Conservation (phyloP, 2,888 invertebrate species). For the Automeris io region DNA sequence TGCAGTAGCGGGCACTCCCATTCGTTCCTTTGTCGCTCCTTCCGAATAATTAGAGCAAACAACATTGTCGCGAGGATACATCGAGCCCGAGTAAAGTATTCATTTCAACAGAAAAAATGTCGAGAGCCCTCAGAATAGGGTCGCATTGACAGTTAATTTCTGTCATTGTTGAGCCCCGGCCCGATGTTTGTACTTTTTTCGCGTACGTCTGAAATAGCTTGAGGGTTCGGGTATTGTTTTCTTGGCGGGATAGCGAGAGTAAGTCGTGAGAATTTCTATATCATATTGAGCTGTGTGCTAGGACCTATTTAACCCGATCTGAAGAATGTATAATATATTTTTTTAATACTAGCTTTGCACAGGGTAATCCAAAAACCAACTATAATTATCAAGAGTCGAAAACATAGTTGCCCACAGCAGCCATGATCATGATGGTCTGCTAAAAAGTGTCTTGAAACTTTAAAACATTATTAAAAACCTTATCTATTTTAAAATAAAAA, state of each 20-base stretch:
- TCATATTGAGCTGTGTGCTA: too few relatives aligned
- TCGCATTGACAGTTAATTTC: slow-evolving; percentile 61
- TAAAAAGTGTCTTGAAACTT: too few relatives aligned
- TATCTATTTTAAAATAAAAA: too few relatives aligned
- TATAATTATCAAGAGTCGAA: too few relatives aligned
- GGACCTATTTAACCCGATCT: too few relatives aligned
- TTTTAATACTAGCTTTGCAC: too few relatives aligned
- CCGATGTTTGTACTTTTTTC: slow-evolving; percentile 41
- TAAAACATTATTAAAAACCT: too few relatives aligned
- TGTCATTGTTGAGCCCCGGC: slow-evolving; percentile 57
- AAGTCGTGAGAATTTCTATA: slow-evolving; percentile 59
- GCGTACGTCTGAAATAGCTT: slow-evolving; percentile 35
- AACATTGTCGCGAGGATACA: slow-evolving; percentile 43
- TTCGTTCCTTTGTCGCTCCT: slow-evolving; percentile 62
- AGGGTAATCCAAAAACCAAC: too few relatives aligned
- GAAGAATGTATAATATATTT: too few relatives aligned
- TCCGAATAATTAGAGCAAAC: slow-evolving; percentile 71
- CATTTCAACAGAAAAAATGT: slow-evolving; percentile 62
- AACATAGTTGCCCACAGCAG: too few relatives aligned
- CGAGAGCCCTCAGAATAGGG: slow-evolving; percentile 49
- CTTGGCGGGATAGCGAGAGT: slow-evolving; percentile 45
- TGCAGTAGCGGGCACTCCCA: slow-evolving; percentile 60
- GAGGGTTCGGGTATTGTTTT: slow-evolving; percentile 47
- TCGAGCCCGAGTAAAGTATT: slow-evolving; percentile 61
- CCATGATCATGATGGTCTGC: too few relatives aligned